These are phyloP conservation scores for Tragelaphus buxtoni DNA, from an alignment of 2,113 vertebrate species.

Conservation along the genomic window DNA sequence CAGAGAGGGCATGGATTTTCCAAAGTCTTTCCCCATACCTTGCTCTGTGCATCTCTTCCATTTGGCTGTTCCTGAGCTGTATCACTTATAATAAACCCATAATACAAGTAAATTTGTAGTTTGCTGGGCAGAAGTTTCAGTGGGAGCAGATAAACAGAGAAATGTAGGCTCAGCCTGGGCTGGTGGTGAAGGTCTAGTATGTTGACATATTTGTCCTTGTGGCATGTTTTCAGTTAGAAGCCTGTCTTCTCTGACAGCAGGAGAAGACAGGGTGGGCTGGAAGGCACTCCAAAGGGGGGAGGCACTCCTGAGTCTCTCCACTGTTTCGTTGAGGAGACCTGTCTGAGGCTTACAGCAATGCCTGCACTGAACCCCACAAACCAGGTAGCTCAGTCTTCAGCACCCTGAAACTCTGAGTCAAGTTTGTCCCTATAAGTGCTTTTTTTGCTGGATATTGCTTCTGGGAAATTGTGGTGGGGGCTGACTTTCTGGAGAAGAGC, in stretches of 20 bases:
- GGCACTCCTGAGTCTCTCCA: not conserved
- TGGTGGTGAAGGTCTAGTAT: rapidly evolving
- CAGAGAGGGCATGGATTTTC: not conserved
- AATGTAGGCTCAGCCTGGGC: not conserved
- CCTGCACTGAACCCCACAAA: not conserved
- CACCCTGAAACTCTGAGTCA: not conserved
- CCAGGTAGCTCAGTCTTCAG: rapidly evolving
- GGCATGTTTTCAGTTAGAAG: not conserved
- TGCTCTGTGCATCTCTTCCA: not conserved
- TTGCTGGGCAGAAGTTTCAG: not conserved
- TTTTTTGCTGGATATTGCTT: not conserved
- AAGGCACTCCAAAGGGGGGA: rapidly evolving
- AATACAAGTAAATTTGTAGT: not conserved
- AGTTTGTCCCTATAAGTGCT: not conserved
- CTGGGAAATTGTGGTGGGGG: not conserved
- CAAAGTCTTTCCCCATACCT: not conserved
- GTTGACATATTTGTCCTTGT: not conserved
- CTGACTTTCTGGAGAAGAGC: not conserved
- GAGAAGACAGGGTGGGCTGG: not conserved
- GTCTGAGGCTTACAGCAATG: not conserved
- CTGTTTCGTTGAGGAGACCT: not conserved
- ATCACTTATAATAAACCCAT: not conserved
- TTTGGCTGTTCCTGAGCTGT: not conserved
- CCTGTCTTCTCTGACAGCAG: not conserved
- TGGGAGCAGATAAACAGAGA: not conserved